These are phyloP conservation scores for Nomada lathburiana DNA, from an alignment of 2,888 invertebrate species.

Conservation along the genomic window DNA sequence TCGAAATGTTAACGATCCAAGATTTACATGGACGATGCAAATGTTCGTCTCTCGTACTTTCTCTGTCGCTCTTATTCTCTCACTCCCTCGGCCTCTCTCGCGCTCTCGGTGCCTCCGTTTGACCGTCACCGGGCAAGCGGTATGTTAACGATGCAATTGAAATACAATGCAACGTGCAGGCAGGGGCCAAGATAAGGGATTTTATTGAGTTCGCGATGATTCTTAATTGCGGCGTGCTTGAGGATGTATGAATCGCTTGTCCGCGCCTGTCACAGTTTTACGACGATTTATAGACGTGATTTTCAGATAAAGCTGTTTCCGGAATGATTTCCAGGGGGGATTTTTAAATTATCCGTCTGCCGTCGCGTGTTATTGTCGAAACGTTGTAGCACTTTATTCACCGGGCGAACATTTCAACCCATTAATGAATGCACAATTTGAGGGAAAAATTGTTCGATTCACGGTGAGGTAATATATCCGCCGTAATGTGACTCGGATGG, in stretches of 20 bases:
- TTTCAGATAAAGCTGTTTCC: background rate
- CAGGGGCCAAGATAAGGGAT: background rate
- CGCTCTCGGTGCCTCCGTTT: background rate
- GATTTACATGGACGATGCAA: conserved; percentile 56
- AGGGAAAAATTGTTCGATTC: background rate
- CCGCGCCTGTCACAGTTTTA: background rate
- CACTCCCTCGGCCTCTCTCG: background rate
- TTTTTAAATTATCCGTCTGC: no score
- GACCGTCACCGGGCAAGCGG: conserved; percentile 13
- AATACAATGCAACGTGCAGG: conserved; percentile 26
- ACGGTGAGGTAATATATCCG: background rate
- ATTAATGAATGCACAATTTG: background rate
- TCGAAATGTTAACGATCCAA: conserved; percentile 59
- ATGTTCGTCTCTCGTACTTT: conserved; percentile 31
- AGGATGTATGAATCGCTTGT: background rate
- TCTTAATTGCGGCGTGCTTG: conserved; percentile 6
- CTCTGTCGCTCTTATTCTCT: background rate
- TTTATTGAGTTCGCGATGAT: background rate
- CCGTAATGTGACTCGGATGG: no score
- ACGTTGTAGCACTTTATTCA: background rate
- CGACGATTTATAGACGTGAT: background rate
- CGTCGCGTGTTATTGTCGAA: background rate
- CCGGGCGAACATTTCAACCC: background rate
- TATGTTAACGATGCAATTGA: conserved; percentile 43
- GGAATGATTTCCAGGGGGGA: background rate